A percentile compares a stretch with the other conserved stretches of the same genome.
phyloP scores from a whole-genome alignment of 2,888 invertebrate genomes.

The Andrena dorsata region DNA sequence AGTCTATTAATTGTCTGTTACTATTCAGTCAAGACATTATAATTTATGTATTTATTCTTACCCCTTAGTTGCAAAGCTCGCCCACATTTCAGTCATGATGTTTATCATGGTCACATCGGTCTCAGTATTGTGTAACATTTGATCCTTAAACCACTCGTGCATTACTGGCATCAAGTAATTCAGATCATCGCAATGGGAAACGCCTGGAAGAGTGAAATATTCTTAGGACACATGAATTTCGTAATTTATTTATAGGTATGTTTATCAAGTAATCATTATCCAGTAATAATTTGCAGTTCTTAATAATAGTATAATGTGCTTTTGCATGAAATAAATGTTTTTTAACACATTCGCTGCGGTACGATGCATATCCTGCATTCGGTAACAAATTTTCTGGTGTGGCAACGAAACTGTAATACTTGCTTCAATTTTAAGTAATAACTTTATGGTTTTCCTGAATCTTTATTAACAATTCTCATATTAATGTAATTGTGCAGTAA shows the following conservation, averaged over 20 bases:
- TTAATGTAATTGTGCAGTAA: too few relatives aligned
- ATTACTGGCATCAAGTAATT: constrained; percentile 77
- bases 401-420: too few relatives aligned
- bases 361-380: too few relatives aligned
- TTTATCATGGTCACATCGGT: constrained; percentile 76
- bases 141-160: constrained; percentile 56
- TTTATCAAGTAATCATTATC: not conserved
- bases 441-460: too few relatives aligned
- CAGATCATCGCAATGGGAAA: constrained; percentile 77
- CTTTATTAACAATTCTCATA: too few relatives aligned
- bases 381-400: too few relatives aligned
- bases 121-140: constrained; percentile 70
- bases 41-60: constrained; percentile 54
- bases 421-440: too few relatives aligned
- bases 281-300: too few relatives aligned
- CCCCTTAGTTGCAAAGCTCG: constrained; percentile 77
- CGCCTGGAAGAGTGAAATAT: constrained; percentile 64
- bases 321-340: too few relatives aligned
- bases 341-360: too few relatives aligned
- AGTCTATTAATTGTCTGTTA: not conserved
- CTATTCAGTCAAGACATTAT: not conserved
- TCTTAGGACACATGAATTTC: not conserved
- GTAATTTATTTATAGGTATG: not conserved
- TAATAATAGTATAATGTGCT: too few relatives aligned
- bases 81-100: constrained; percentile 79